Conservation (phyloP, 2,113 vertebrate genomes). For the Micromys minutus region DNA sequence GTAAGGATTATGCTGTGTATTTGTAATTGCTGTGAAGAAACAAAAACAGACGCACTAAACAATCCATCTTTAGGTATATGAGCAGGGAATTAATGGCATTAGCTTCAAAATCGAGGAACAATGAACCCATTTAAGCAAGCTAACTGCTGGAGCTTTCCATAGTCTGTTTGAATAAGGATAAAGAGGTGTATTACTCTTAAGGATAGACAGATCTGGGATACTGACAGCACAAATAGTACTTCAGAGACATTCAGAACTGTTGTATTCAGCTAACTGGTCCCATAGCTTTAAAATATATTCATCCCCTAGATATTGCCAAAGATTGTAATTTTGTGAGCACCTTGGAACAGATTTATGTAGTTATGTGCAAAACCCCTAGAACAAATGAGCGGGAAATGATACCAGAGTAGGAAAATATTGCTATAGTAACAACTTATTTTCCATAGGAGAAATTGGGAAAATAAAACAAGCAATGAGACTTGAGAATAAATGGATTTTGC, state of each 20-base stretch:
- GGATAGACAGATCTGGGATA: slow-evolving; percentile 60
- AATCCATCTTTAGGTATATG: not conserved
- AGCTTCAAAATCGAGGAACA: slow-evolving; percentile 29
- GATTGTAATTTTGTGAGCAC: slow-evolving; percentile 61
- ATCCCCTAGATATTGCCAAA: slow-evolving; percentile 75
- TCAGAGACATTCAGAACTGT: slow-evolving; percentile 66
- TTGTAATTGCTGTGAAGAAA: slow-evolving; percentile 11
- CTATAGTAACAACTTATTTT: slow-evolving; percentile 83
- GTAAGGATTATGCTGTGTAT: slow-evolving; percentile 32
- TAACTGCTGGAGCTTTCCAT: slow-evolving; percentile 37
- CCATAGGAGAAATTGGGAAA: slow-evolving; percentile 78
- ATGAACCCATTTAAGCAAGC: slow-evolving; percentile 33
- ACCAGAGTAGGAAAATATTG: slow-evolving; percentile 81
- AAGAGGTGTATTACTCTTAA: slow-evolving; percentile 31
- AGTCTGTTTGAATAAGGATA: slow-evolving; percentile 22
- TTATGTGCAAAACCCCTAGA: slow-evolving; percentile 78
- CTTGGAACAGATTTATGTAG: slow-evolving; percentile 75
- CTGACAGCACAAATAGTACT: slow-evolving; percentile 41
- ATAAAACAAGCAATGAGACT: slow-evolving; percentile 74
- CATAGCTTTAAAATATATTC: slow-evolving; percentile 70
- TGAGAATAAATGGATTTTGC: slow-evolving; percentile 70
- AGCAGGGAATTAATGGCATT: slow-evolving; percentile 1
- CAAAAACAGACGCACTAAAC: slow-evolving; percentile 20
- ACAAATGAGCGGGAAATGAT: slow-evolving; percentile 83
- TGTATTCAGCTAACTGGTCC: slow-evolving; percentile 57